Evolutionary conservation across 2,797 vertebrate species (phyloP).

Genomic region (Macropus fuliginosus): DNA sequence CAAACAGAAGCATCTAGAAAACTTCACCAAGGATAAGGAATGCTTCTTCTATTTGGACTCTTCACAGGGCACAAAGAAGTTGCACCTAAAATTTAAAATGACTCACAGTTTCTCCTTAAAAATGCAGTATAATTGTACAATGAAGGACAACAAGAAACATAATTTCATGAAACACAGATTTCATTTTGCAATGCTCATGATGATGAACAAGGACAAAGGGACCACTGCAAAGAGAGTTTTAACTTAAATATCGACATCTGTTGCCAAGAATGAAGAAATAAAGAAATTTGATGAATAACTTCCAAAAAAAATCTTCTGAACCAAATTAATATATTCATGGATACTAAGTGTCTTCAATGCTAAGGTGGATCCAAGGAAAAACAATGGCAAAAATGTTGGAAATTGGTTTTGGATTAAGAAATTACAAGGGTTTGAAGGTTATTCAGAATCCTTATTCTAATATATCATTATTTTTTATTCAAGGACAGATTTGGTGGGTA

Average conservation of each 20-base stretch:
- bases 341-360: no score
- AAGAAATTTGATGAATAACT: no score
- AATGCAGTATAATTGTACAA: background rate
- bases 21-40: background rate
- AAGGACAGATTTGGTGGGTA: background rate
- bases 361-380: no score
- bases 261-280: background rate
- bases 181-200: background rate
- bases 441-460: no score
- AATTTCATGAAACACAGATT: background rate
- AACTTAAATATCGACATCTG: background rate
- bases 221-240: no score
- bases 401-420: no score
- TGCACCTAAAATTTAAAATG: background rate
- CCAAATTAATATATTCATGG: no score
- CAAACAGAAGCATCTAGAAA: background rate
- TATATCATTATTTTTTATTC: background rate
- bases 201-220: background rate
- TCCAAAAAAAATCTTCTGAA: no score
- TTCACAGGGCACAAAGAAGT: background rate
- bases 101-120: background rate
- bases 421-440: no score
- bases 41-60: background rate
- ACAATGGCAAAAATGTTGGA: no score
- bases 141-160: background rate